phyloP scores from a whole-genome alignment of 2,888 invertebrate species.

The Pristionchus maxplancki region DNA sequence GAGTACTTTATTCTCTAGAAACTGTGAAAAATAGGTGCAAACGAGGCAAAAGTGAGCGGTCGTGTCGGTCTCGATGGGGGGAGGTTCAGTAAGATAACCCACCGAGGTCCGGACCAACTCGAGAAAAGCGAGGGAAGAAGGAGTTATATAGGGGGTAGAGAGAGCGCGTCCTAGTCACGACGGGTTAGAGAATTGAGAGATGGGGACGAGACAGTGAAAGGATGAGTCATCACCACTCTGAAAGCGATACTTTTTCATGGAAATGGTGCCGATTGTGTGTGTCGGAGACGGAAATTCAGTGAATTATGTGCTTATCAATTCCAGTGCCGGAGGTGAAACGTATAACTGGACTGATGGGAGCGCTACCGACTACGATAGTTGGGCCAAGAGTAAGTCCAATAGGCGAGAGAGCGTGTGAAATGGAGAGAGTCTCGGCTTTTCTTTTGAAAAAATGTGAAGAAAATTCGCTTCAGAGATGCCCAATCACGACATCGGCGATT shows the following conservation, averaged over 20 bases:
- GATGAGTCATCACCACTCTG: neutral
- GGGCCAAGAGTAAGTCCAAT: constrained; percentile 17
- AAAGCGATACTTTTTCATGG: neutral
- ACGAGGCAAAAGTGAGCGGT: constrained; percentile 15
- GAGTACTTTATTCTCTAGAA: neutral
- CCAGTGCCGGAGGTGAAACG: constrained; percentile 16
- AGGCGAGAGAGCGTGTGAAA: too few species aligned
- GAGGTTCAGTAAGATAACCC: neutral
- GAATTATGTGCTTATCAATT: neutral
- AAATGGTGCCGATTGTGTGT: neutral
- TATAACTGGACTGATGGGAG: constrained; percentile 30
- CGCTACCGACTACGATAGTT: neutral
- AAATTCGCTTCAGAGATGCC: constrained; percentile 34
- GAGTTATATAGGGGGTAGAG: neutral
- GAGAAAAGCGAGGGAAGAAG: neutral
- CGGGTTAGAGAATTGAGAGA: neutral
- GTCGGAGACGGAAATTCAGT: neutral
- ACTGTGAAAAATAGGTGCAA: neutral
- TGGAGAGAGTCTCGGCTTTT: too few species aligned
- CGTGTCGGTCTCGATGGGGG: constrained; percentile 18
- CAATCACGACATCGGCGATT: constrained; percentile 16
- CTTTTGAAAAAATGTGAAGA: too few species aligned
- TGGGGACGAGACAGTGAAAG: neutral
- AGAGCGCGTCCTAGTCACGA: neutral
- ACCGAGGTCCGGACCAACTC: constrained; percentile 31